Evolutionary conservation across 2,113 vertebrate genomes (phyloP), one percentile per base, ranked within the genome.

Genomic region (Eleginops maclovinus): DNA sequence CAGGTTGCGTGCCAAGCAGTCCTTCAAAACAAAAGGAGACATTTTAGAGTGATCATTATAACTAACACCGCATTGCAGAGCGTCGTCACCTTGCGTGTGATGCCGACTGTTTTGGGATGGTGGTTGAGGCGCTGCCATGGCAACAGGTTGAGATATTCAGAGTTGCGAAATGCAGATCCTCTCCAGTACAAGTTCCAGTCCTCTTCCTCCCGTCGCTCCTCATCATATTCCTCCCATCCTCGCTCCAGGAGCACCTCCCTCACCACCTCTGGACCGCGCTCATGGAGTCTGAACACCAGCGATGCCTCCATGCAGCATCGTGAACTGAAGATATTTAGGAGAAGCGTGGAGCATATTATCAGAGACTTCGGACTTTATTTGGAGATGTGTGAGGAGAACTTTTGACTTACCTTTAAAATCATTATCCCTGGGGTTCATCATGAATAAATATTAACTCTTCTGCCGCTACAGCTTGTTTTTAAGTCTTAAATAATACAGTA

Each of bases 61-160:
- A 51, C 6, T 11, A 31, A 41, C 15, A 43, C n/a, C 49, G 15
- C 55, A 46, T n/a, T 16, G 68, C 21, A 43, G 12, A 63, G 6
- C 2, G 0, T 55, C 49, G 79, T 63, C 56, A 90, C 90, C 88
- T 97, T 96, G 54, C 94, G 94, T 46, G 95, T 95, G 77, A 96
- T 95, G 26, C 64, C 87, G 26, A 80, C 69, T 1, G 94, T 95
- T 72, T 95, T 95, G 16, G 93, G 96, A 71, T 95, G 94, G 82
- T 96, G 95, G 83, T 96, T 96, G 55, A 97, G 95, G 17, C 91
- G 89, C 82, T 96, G 96, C 96, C 95, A 96, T 0, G 95, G 95
- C 66, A 93, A 88, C 58, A 96, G 46, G 12, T 75, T 92, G 64
- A 79, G 8, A 58, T 94, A 95, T 3, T 95, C 90, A 0, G 87